Evolutionary conservation across 2,797 vertebrate genomes (phyloP), one percentile per base, ranked within the genome.

Genomic region (Pangasius krempfi): DNA sequence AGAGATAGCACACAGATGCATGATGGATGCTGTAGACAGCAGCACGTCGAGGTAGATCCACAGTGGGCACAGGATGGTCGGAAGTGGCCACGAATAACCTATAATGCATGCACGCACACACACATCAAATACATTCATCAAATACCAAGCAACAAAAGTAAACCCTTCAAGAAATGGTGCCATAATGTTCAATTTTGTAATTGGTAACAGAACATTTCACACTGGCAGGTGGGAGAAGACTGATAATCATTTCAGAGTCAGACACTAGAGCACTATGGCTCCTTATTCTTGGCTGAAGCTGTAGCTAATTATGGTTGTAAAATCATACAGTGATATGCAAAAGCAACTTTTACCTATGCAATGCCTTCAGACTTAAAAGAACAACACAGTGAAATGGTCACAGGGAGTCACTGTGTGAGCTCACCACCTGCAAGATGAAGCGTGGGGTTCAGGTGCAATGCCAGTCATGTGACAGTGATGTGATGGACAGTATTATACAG

Each of bases 1-100:
- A 1, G 91, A 91, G 27, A 91, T 91, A 37, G 91, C 91, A 47
- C 91, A 91, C 56, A 91, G 84, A 68, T 91, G 91, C 88, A 91
- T 91, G 82, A 91, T 91, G n/a, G 91, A 91, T 58, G 91, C 88
- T 0, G 91, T 91, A 47, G 91, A 91, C 60, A 91, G 79, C 58
- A 91, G 80, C 52, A 91, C 91, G 64, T 91, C 91, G 50, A 91
- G 62, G 73, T 91, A 91, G 84, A 91, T 91, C 89, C 91, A 91
- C 50, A 91, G 37, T 22, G 91, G 89, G 85, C 91, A 91, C 33
- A 91, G 30, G 44, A 83, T 44, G 10, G 80, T 58, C 73, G 91
- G 89, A 14, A 91, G 78, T 9, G 91, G 91, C 91, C 91, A 91
- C 2, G 88, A 88, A 73, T 89, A 91, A 88, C 80, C 91, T 91